A percentile compares a stretch with the other conserved stretches of the same genome.
Evolutionary conservation across 2,888 invertebrate genomes (phyloP).

Genomic region (Muscina levida): DNA sequence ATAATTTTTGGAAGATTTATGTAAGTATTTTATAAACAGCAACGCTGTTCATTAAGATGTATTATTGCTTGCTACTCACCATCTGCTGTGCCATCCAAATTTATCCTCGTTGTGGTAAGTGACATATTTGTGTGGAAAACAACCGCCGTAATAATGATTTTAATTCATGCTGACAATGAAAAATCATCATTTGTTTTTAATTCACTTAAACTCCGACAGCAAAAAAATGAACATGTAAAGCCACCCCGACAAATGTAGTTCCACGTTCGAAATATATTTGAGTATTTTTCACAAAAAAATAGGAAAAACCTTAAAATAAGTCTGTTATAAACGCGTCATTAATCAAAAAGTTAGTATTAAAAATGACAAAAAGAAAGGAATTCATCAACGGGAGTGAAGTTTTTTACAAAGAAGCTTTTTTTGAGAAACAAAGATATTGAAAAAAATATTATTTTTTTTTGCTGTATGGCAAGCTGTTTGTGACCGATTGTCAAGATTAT

Average conservation of each 20-base stretch:
- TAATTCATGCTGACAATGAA: constrained; percentile 65
- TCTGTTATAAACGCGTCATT: constrained; percentile 66
- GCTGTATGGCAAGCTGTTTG: too few species aligned
- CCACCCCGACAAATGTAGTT: constrained; percentile 38
- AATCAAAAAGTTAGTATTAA: constrained; percentile 61
- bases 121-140: constrained; percentile 32
- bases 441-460: too few species aligned
- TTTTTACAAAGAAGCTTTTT: constrained; percentile 54
- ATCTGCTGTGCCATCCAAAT: constrained; percentile 14
- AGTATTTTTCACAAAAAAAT: constrained; percentile 33
- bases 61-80: not conserved
- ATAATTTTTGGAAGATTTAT: constrained; percentile 5
- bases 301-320: constrained; percentile 52
- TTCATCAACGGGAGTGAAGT: constrained; percentile 56
- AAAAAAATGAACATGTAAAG: constrained; percentile 63
- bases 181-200: constrained; percentile 63
- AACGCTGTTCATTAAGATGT: not conserved
- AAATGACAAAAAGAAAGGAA: constrained; percentile 50
- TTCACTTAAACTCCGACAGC: constrained; percentile 61
- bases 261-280: too few species aligned
- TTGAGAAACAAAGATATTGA: constrained; percentile 53
- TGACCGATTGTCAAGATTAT: too few species aligned
- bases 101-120: constrained; percentile 24
- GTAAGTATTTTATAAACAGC: constrained; percentile 5
- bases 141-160: constrained; percentile 58